Conservation (phyloP, 2,797 vertebrate genomes). For the Hyperoplus immaculatus region DNA sequence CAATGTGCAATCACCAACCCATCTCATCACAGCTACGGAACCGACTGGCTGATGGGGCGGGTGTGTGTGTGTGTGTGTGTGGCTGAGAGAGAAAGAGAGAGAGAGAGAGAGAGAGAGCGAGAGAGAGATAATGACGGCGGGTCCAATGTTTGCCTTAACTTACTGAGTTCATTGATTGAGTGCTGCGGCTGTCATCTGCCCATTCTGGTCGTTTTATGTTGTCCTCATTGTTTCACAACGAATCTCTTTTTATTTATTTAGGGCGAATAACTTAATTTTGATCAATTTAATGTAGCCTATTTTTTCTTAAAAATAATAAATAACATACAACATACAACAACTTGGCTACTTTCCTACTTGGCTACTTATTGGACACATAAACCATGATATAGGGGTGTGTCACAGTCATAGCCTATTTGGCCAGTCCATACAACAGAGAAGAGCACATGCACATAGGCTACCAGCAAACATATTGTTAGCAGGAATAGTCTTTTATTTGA, state of each 20-base stretch:
- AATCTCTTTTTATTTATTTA: background rate
- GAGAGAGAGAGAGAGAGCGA: no score
- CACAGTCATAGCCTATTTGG: background rate
- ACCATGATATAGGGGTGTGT: no score
- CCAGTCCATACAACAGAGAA: background rate
- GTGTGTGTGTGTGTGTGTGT: constrained; percentile 15
- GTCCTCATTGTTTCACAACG: background rate
- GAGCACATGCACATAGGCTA: background rate
- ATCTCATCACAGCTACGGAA: constrained; percentile 17
- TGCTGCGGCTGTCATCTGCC: background rate
- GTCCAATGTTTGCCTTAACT: background rate
- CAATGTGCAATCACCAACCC: constrained; percentile 26
- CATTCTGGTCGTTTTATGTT: background rate
- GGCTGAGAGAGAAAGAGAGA: background rate
- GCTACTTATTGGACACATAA: no score
- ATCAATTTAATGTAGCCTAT: background rate
- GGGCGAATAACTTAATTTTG: background rate
- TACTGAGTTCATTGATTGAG: background rate
- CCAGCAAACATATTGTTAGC: background rate
- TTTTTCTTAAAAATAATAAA: no score
- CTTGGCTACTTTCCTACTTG: background rate
- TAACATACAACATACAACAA: no score
- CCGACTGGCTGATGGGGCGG: background rate
- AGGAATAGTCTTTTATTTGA: background rate
- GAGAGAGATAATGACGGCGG: background rate